Evolutionary conservation across 2,797 vertebrate species (phyloP), one percentile per base, ranked within the genome.

Genomic region (Caiman crocodilus): DNA sequence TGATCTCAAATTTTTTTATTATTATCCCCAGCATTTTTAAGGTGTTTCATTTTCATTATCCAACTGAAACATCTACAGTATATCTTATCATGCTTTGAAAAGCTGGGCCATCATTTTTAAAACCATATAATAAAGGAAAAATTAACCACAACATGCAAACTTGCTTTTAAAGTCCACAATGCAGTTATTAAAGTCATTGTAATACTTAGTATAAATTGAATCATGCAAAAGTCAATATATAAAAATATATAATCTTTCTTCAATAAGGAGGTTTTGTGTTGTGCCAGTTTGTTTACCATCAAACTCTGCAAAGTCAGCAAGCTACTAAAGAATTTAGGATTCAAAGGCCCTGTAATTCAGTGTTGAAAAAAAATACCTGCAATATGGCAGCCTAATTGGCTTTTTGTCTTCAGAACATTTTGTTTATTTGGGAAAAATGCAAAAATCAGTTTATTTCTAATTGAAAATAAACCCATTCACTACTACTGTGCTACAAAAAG

Each of bases 161-260:
- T 93, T 93, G 96, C 93, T 98, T 97, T 98, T 98, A 97, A 95
- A 97, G 95, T 97, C 97, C 97, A 94, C 3, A 8, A 91, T 80
- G 83, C 85, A 95, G 85, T 95, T 96, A 91, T 84, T 95, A 97
- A 97, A 86, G 87, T 97, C 97, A 95, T 88, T 94, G 86, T 93
- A 79, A 96, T 97, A 91, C 92, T 98, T 89, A 95, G 96, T 95
- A 90, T 93, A 96, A 98, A 97, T 97, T 97, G 96, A 97, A 97
- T 97, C 93, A 95, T 84, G 89, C 28, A 94, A 88, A 96, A 97
- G 96, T 98, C 96, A 11, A 98, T 97, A 97, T 90, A 96, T 96
- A 97, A 97, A 96, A 95, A 93, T 82, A 95, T 95, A 96, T 94
- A 97, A 96, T 93, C 94, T 97, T 94, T 91, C 95, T 95, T 98